These are phyloP conservation scores for Tachypleus tridentatus DNA, from an alignment of 1,140 invertebrate genomes.

Conservation along the genomic window DNA sequence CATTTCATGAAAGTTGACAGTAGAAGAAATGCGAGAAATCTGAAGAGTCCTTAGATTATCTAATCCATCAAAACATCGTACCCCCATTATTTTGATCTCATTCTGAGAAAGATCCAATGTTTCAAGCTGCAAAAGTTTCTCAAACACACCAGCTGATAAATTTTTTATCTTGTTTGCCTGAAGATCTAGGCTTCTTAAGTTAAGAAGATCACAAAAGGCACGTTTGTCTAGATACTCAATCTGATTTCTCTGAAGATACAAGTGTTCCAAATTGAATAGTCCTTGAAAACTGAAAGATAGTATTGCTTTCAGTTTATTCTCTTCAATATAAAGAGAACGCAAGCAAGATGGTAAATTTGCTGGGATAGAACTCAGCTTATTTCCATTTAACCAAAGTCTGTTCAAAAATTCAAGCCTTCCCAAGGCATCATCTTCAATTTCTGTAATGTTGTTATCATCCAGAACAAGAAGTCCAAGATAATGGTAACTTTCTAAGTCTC, in stretches of 20 bases:
- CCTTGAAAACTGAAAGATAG: slow-evolving; percentile 51
- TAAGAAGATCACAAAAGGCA: slow-evolving; percentile 47
- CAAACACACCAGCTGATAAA: slow-evolving; percentile 32
- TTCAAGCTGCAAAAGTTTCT: slow-evolving; percentile 31
- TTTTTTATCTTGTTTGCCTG: slow-evolving; percentile 35
- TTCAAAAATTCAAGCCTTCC: slow-evolving; percentile 64
- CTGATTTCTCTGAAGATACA: slow-evolving; percentile 53
- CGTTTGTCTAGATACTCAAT: slow-evolving; percentile 51
- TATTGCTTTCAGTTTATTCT: slow-evolving; percentile 52
- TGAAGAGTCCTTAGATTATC: slow-evolving; percentile 48
- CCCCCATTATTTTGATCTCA: slow-evolving; percentile 50
- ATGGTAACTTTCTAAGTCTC: slow-evolving; percentile 82
- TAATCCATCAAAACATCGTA: slow-evolving; percentile 52
- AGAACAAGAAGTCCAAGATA: slow-evolving; percentile 65
- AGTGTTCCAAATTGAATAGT: slow-evolving; percentile 51
- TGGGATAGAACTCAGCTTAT: slow-evolving; percentile 51
- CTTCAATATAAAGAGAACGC: slow-evolving; percentile 46
- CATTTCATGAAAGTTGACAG: slow-evolving; percentile 33
- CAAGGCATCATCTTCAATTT: slow-evolving; percentile 73
- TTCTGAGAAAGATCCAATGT: slow-evolving; percentile 64
- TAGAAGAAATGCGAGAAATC: slow-evolving; percentile 49
- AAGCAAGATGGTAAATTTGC: slow-evolving; percentile 49
- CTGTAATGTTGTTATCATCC: slow-evolving; percentile 57
- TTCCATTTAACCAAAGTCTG: slow-evolving; percentile 64
- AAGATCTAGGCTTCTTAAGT: slow-evolving; percentile 40